Evolutionary conservation across 2,113 vertebrate genomes (phyloP).

Genomic region (Oryzias javanicus): DNA sequence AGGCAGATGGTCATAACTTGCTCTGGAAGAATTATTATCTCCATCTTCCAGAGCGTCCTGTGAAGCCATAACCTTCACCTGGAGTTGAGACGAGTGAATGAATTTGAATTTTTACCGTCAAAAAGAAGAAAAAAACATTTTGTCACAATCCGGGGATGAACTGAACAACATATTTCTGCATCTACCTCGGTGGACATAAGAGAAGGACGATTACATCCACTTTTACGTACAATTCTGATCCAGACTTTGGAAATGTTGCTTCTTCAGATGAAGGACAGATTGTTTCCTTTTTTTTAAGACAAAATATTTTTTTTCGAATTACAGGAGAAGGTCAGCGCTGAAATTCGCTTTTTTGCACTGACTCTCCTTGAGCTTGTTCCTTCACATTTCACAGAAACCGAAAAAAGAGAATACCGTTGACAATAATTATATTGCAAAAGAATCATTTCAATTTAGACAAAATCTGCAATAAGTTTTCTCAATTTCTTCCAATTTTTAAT

Average conservation of each 20-base stretch:
- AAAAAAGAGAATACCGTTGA: background rate
- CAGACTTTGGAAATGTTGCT: background rate
- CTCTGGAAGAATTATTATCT: slow-evolving; percentile 8
- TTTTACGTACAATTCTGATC: slow-evolving; percentile 1
- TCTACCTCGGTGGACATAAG: slow-evolving; percentile 2
- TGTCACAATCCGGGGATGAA: too few relatives aligned
- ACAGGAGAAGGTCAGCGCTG: too few relatives aligned
- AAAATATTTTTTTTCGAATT: too few relatives aligned
- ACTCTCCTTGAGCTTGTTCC: too few relatives aligned
- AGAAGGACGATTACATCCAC: background rate
- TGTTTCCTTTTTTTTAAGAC: slow-evolving; percentile 3
- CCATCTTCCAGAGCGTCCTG: background rate
- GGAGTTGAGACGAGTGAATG: slow-evolving; percentile 9
- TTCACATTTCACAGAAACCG: too few relatives aligned
- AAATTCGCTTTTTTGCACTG: too few relatives aligned
- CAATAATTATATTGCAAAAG: slow-evolving; percentile 3
- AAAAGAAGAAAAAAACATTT: background rate
- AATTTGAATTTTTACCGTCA: background rate
- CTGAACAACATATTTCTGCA: slow-evolving; percentile 6
- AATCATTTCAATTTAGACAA: background rate
- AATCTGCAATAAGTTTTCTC: background rate
- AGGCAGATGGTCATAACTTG: background rate
- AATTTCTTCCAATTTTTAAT: background rate
- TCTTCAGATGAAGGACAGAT: slow-evolving; percentile 8
- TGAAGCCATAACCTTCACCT: background rate